Conservation (phyloP, 2,888 invertebrate species). For the Yponomeuta evonymella region DNA sequence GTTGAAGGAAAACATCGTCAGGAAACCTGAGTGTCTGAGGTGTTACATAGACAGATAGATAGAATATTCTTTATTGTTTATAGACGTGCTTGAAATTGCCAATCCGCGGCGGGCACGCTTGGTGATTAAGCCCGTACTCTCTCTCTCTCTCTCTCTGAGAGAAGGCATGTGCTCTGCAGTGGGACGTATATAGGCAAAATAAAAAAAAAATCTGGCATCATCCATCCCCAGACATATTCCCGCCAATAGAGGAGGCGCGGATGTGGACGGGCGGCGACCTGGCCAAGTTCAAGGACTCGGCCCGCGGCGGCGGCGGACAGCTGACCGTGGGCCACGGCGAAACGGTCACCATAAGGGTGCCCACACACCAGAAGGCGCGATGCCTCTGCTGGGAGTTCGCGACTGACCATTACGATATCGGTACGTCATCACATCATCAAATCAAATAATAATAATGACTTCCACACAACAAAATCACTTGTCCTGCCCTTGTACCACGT, state of each 20-base stretch:
- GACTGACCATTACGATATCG: slow-evolving; percentile 98
- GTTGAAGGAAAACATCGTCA: too few relatives aligned
- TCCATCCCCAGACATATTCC: slow-evolving; percentile 46
- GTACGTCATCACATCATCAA: slow-evolving; percentile 34
- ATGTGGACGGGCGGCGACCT: slow-evolving; percentile 97
- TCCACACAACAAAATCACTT: too few relatives aligned
- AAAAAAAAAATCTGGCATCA: background rate
- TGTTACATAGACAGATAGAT: too few relatives aligned
- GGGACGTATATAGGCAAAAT: background rate
- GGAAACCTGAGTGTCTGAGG: too few relatives aligned
- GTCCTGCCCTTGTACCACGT: too few relatives aligned
- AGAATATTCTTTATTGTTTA: too few relatives aligned
- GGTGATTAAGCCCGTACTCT: too few relatives aligned
- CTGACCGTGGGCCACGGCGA: slow-evolving; percentile 97
- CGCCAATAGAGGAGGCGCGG: slow-evolving; percentile 83
- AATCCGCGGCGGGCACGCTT: too few relatives aligned
- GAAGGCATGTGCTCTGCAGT: too few relatives aligned
- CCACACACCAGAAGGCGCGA: slow-evolving; percentile 94
- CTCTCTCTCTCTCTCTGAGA: too few relatives aligned
- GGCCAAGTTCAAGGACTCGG: slow-evolving; percentile 91
- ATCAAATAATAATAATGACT: too few relatives aligned
- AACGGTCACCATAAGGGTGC: slow-evolving; percentile 96
- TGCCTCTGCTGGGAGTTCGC: slow-evolving; percentile 99
- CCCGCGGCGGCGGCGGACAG: slow-evolving; percentile 89
- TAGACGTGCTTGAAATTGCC: too few relatives aligned